Base-by-base conservation (phyloP, 2,797 vertebrate genomes). In the Pempheris klunzingeri region DNA sequence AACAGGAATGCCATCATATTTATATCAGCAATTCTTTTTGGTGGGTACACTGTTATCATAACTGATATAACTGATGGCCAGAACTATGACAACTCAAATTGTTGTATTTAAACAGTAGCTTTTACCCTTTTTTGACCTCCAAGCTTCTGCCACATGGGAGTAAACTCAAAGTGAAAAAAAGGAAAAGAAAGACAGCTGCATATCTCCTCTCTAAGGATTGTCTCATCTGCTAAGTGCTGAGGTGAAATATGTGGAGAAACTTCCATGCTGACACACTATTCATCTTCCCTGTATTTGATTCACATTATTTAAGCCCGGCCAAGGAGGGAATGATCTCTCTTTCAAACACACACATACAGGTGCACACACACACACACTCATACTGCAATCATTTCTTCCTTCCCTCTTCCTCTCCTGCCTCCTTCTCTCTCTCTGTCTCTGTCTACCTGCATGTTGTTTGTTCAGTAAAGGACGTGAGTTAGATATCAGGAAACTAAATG, bases 401-500 rank as follows among this genome's bases (percentile, higher is more conserved):
- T 1, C n/a, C 32, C 8, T 75, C 44, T 11, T 39, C 32, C 11
- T n/a, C 13, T 1, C n/a, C 44, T 36, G 11, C 2, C 13, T 17
- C 39, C 17, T 8, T 8, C 18, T 30, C 50, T 52, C 28, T 17
- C 26, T 73, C 41, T 43, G 0, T 61, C 70, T 77, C 53, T 32
- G 41, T 78, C 80, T 71, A 24, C 47, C 64, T 68, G 67, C 75
- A 72, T 69, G 61, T 77, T 78, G 63, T 60, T 61, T 61, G 44
- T 57, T 17, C n/a, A n/a, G 18, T 70, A 50, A 71, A 70, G 52
- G 55, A 77, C 13, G 22, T 74, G 77, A 75, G 72, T 78, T 80
- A 73, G 74, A 86, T 66, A 66, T 72, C 73, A 77, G 63, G 55
- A 81, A 86, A 59, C 80, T 76, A 84, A 87, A 90, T 85, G 82